Conservation (phyloP, 2,888 invertebrate species). For the Leucozona laternaria region DNA sequence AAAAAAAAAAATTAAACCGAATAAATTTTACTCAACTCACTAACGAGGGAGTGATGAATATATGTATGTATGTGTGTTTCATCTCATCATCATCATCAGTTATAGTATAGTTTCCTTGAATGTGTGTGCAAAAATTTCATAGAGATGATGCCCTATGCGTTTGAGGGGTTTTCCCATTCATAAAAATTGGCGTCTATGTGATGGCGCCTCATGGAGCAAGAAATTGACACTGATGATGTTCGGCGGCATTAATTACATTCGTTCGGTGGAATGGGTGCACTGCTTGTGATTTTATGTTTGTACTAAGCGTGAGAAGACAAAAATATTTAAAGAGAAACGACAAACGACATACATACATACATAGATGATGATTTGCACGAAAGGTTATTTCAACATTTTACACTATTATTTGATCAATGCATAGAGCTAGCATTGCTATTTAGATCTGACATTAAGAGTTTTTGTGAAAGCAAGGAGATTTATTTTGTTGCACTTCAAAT, state of each 20-base stretch:
- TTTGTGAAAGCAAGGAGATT: constrained; percentile 31
- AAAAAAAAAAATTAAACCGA: constrained; percentile 23
- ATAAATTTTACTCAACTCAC: constrained; percentile 23
- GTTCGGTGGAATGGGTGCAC: constrained; percentile 62
- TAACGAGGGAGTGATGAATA: constrained; percentile 46
- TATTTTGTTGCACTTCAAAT: neutral
- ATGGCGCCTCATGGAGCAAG: constrained; percentile 69
- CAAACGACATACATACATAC: neutral
- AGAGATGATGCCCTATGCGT: constrained; percentile 25
- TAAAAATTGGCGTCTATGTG: constrained; percentile 72
- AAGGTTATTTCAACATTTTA: constrained; percentile 31
- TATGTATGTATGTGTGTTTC: neutral
- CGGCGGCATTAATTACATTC: constrained; percentile 70
- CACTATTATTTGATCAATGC: neutral
- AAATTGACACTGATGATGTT: constrained; percentile 69
- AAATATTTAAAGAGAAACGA: constrained; percentile 58
- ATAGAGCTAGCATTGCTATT: constrained; percentile 49
- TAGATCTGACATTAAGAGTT: constrained; percentile 48
- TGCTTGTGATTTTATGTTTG: constrained; percentile 27
- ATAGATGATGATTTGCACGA: constrained; percentile 25
- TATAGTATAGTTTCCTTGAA: neutral
- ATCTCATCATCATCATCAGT: neutral
- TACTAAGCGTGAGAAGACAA: constrained; percentile 34
- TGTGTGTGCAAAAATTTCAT: constrained; percentile 5
- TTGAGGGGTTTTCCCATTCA: constrained; percentile 71